Evolutionary conservation across 1,140 invertebrate genomes (phyloP).

Genomic region (Chironomus tepperi): DNA sequence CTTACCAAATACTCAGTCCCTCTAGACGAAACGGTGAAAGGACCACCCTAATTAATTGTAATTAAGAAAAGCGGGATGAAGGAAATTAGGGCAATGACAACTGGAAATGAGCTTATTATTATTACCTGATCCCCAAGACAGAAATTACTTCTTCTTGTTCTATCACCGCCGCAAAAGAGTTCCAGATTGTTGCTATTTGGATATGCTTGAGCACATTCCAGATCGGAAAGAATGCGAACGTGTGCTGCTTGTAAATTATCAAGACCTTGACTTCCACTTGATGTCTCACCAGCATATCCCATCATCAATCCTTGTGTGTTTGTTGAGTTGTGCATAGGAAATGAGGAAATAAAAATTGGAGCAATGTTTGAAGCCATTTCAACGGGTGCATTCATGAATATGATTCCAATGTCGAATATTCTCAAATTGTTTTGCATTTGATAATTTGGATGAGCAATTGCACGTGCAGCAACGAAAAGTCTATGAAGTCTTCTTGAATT

Average conservation of each 20-base stretch:
- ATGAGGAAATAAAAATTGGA: neutral
- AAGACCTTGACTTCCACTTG: neutral
- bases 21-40: neutral
- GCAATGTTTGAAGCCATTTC: neutral
- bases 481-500: neutral
- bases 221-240: neutral
- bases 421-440: neutral
- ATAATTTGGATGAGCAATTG: constrained; percentile 3
- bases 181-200: neutral
- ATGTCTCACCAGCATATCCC: neutral
- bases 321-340: neutral
- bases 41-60: constrained; percentile 17
- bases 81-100: neutral
- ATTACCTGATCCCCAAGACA: neutral
- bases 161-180: neutral
- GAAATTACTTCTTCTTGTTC: neutral
- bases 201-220: neutral
- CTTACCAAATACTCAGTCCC: constrained; percentile 4
- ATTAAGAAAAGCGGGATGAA: neutral
- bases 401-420: neutral
- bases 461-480: neutral
- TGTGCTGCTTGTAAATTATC: neutral
- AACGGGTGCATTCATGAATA: neutral
- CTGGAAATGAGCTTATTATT: neutral
- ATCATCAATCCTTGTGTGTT: neutral